Evolutionary conservation across 2,888 invertebrate species (phyloP), one percentile per base, ranked within the genome.

Genomic region (Pammene fasciana): DNA sequence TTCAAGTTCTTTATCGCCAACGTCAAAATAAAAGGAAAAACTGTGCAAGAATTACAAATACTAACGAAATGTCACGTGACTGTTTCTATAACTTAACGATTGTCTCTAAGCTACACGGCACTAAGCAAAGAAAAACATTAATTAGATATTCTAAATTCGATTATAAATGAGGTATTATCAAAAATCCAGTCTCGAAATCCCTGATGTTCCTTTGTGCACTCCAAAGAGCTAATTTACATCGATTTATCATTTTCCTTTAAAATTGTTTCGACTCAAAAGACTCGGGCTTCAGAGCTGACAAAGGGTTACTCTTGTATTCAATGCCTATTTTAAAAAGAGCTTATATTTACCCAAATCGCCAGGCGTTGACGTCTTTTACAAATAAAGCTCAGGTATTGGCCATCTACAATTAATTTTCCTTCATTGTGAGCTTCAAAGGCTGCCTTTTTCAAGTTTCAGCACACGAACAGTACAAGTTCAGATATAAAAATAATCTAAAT

Each of bases 221-320:
- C 36, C 9, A 46, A 50, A 59, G 34, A 64, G 50, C 56, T 59
- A 68, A 64, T 68, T 45, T 52, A 55, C 26, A 41, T 57, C 57
- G 64, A 68, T 64, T 68, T 68, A 65, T 68, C 64, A 68, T 68
- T 65, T 56, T 68, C 56, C 62, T 62, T 52, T 46, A 45, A 64
- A 65, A 68, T 68, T 68, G 68, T 68, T 68, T 65, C 64, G 18
- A 59, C 57, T 41, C 48, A 56, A 56, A 62, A 56, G 68, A 62
- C 56, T 56, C 38, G 61, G 38, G 48, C 46, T 55, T 41, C 41
- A 41, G 45, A n/a, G 13, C 38, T 14, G 26, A 68, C 64, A 68
- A 68, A 65, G 68, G 64, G 52, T 57, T 64, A 43, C 50, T 59
- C 26, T 62, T 16, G 7, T 46, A 59, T 45, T n/a, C 14, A 16